phyloP scores from a whole-genome alignment of 2,797 vertebrate genomes.

The Myotis planiceps region DNA sequence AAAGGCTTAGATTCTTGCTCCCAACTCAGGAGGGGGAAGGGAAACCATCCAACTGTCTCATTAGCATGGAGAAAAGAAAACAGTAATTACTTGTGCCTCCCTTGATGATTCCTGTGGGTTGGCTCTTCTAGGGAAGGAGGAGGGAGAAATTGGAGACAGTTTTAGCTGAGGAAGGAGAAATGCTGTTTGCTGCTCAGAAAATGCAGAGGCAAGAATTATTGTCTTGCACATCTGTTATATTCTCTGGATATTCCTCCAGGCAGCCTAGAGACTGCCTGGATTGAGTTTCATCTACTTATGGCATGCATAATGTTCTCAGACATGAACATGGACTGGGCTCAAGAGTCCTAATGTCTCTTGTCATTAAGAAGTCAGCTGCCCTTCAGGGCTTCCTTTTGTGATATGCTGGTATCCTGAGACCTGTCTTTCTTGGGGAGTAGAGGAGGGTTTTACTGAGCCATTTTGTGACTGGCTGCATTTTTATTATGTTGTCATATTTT shows the following conservation, averaged over 20 bases:
- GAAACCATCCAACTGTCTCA: constrained; percentile 72
- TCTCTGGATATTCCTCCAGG: constrained; percentile 65
- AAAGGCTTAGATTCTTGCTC: constrained; percentile 56
- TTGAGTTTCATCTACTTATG: constrained; percentile 71
- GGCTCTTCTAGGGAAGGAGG: constrained; percentile 61
- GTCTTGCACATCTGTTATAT: constrained; percentile 27
- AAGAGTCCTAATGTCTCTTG: constrained; percentile 1
- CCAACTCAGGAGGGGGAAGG: constrained; percentile 42
- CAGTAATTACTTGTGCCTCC: constrained; percentile 78
- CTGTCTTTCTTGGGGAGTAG: constrained; percentile 22
- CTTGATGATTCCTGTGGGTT: constrained; percentile 71
- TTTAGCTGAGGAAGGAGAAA: constrained; percentile 58
- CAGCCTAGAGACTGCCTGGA: constrained; percentile 56
- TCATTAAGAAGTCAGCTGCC: constrained; percentile 50
- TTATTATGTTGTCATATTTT: constrained; percentile 57
- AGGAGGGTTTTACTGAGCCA: constrained; percentile 28
- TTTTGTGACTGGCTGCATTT: constrained; percentile 64
- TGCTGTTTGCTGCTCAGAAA: constrained; percentile 45
- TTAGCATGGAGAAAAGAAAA: constrained; percentile 80
- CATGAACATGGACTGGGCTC: not conserved
- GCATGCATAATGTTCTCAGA: constrained; percentile 47
- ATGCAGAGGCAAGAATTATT: constrained; percentile 59
- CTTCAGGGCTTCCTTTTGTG: not conserved
- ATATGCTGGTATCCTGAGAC: constrained; percentile 16
- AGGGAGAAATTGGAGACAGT: constrained; percentile 39